These are phyloP conservation scores for Rutilus rutilus DNA, from an alignment of 2,113 vertebrate species.

Conservation along the genomic window DNA sequence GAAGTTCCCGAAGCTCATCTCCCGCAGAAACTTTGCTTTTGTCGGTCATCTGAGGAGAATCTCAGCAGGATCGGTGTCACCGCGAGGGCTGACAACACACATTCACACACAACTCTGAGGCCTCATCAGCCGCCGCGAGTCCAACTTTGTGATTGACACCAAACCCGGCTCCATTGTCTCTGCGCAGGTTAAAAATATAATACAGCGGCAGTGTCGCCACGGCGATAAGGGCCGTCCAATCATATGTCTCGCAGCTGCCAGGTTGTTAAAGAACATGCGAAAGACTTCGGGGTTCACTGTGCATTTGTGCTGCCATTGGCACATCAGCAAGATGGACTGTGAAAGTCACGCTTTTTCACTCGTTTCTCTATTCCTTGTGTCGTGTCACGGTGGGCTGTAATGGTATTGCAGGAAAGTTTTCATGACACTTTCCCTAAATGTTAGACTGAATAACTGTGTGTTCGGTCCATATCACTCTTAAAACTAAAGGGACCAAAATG, in stretches of 20 bases:
- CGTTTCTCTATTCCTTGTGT: not conserved
- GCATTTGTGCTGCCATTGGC: conserved; percentile 51
- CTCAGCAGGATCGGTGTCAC: conserved; percentile 1
- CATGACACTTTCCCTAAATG: too few species aligned
- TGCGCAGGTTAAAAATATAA: conserved; percentile 62
- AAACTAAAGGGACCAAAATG: too few species aligned
- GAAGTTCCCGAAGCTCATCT: conserved; percentile 42
- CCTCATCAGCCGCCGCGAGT: conserved; percentile 43
- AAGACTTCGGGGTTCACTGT: conserved; percentile 34
- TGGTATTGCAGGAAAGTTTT: too few species aligned
- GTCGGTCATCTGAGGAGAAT: conserved; percentile 42
- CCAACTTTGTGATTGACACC: conserved; percentile 60
- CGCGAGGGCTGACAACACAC: conserved; percentile 41
- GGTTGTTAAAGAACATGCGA: conserved; percentile 59
- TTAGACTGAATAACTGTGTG: too few species aligned
- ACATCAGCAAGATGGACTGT: conserved; percentile 39
- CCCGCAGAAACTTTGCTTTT: conserved; percentile 39
- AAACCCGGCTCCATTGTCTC: conserved; percentile 45
- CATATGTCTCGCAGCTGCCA: conserved; percentile 58
- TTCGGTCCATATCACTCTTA: too few species aligned
- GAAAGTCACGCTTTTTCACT: conserved; percentile 29
- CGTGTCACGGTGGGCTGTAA: not conserved
- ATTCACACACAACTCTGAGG: conserved; percentile 41
- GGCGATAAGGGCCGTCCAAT: conserved; percentile 57
- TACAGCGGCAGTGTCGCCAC: conserved; percentile 52